phyloP scores from a whole-genome alignment of 1,140 invertebrate species.

The Holcopasites calliopsidis region DNA sequence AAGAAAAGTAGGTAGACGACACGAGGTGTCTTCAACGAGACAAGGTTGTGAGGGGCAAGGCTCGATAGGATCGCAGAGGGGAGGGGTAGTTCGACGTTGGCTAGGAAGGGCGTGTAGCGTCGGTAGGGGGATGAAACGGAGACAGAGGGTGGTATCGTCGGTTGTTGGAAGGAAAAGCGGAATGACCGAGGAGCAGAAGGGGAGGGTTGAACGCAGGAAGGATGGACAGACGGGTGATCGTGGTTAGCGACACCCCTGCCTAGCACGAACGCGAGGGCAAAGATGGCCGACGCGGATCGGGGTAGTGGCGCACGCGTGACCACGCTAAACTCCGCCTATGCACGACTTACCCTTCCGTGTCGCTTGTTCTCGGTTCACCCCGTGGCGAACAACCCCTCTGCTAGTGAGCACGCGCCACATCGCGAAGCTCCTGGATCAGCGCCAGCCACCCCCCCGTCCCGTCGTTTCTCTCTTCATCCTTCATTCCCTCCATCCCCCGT shows the following conservation, averaged over 20 bases:
- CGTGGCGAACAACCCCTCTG: conserved; percentile 57
- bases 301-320: conserved; percentile 65
- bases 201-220: conserved; percentile 51
- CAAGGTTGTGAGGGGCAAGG: conserved; percentile 41
- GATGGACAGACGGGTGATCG: conserved; percentile 70
- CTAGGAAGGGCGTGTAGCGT: conserved; percentile 15
- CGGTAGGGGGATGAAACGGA: not conserved
- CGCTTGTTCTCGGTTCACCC: conserved; percentile 49
- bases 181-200: conserved; percentile 12
- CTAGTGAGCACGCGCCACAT: conserved; percentile 57
- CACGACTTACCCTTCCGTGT: conserved; percentile 50
- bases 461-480: conserved; percentile 40
- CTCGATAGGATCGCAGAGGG: not conserved
- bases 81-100: conserved; percentile 1
- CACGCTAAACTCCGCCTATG: conserved; percentile 65
- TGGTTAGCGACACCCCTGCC: conserved; percentile 69
- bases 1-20: conserved; percentile 48
- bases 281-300: conserved; percentile 71
- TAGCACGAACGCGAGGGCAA: conserved; percentile 57
- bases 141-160: conserved; percentile 38
- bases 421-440: conserved; percentile 47
- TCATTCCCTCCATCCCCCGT: conserved; percentile 52
- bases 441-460: conserved; percentile 52
- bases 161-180: conserved; percentile 14
- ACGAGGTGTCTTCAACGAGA: conserved; percentile 36